phyloP scores from a whole-genome alignment of 2,113 vertebrate genomes.

The Cyphomyrus plagiostoma region DNA sequence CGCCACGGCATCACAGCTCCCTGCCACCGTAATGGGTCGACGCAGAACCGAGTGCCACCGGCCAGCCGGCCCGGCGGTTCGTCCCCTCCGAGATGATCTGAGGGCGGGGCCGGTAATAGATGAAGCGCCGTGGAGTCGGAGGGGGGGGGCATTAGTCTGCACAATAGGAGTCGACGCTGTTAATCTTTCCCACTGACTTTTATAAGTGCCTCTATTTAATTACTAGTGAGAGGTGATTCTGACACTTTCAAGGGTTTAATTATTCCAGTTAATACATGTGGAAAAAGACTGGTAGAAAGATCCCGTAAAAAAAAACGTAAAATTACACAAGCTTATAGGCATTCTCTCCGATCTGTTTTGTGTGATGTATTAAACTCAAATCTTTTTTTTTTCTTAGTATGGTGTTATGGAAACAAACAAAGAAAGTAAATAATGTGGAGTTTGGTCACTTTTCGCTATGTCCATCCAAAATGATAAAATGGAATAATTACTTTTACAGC shows the following conservation, averaged over 20 bases:
- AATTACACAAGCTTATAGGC: neutral
- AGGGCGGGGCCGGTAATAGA: neutral
- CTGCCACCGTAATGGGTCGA: neutral
- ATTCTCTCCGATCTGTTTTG: neutral
- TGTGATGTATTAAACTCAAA: neutral
- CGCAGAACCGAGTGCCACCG: neutral
- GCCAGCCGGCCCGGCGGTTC: too few relatives aligned
- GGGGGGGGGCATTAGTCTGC: slow-evolving; percentile 1
- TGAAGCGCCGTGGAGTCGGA: neutral
- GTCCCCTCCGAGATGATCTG: neutral
- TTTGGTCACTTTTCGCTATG: neutral
- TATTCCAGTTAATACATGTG: slow-evolving; percentile 19
- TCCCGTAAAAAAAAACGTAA: neutral
- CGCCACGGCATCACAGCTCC: neutral
- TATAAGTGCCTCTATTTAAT: slow-evolving; percentile 28
- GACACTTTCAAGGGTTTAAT: slow-evolving; percentile 25
- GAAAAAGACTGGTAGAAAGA: slow-evolving; percentile 18
- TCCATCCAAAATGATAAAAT: neutral
- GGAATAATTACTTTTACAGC: neutral
- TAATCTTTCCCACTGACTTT: slow-evolving; percentile 27
- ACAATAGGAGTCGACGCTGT: neutral
- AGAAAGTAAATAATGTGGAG: neutral
- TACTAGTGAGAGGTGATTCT: slow-evolving; percentile 23
- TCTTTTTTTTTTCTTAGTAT: neutral
- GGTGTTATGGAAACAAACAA: neutral